Percentiles rank a stretch among this genome's conserved stretches.
Conservation (phyloP, 2,797 vertebrate genomes). For the Oophaga sylvatica region DNA sequence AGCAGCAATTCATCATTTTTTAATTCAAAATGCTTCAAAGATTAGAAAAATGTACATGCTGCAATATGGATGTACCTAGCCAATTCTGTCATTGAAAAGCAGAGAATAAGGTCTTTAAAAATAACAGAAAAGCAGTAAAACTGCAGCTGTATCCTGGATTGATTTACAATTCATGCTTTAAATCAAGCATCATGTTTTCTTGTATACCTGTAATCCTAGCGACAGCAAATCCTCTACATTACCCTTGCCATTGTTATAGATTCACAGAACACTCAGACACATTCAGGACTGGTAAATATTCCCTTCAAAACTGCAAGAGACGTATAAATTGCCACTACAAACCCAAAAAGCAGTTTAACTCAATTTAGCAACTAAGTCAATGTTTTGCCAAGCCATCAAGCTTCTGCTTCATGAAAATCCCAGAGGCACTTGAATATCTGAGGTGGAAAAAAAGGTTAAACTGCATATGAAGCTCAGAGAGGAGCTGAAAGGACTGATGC, state of each 20-base stretch:
- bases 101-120: slow-evolving; percentile 46
- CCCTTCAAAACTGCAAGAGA: slow-evolving; percentile 50
- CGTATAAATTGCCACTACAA: slow-evolving; percentile 63
- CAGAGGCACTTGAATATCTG: slow-evolving; percentile 72
- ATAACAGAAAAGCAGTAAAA: slow-evolving; percentile 33
- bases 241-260: not conserved
- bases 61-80: slow-evolving; percentile 17
- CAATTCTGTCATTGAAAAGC: slow-evolving; percentile 41
- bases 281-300: slow-evolving; percentile 56
- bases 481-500: slow-evolving; percentile 75
- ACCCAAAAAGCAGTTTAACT: slow-evolving; percentile 67
- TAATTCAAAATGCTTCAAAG: slow-evolving; percentile 14
- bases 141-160: slow-evolving; percentile 55
- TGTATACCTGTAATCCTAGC: slow-evolving; percentile 60
- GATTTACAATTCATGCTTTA: slow-evolving; percentile 60
- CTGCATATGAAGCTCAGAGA: slow-evolving; percentile 79
- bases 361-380: slow-evolving; percentile 67
- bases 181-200: slow-evolving; percentile 54
- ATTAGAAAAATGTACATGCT: slow-evolving; percentile 26
- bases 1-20: slow-evolving; percentile 11
- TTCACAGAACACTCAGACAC: slow-evolving; percentile 50
- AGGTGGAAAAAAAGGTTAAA: slow-evolving; percentile 80
- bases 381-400: slow-evolving; percentile 69
- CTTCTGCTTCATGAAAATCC: slow-evolving; percentile 72
- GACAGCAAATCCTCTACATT: slow-evolving; percentile 53